These are phyloP conservation scores for Tragopan temminckii DNA, from an alignment of 2,797 vertebrate genomes.

Conservation along the genomic window DNA sequence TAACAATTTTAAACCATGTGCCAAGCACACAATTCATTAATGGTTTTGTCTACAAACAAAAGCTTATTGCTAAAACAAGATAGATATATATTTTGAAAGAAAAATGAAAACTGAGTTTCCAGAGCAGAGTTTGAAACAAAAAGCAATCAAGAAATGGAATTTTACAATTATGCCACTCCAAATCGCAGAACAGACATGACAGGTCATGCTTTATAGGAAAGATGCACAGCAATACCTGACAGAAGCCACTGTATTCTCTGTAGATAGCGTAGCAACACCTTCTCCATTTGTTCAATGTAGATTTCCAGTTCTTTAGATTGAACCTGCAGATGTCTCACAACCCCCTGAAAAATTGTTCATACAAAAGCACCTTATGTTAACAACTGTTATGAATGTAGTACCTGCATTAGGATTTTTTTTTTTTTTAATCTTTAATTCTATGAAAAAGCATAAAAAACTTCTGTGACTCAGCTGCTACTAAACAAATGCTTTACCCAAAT, in stretches of 20 bases:
- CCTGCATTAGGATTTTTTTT: background rate
- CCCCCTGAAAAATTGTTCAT: slow-evolving; percentile 76
- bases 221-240: slow-evolving; percentile 76
- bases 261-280: slow-evolving; percentile 73
- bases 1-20: background rate
- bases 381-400: background rate
- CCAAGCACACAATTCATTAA: background rate
- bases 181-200: background rate
- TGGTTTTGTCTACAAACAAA: background rate
- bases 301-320: slow-evolving; percentile 79
- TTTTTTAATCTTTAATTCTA: background rate
- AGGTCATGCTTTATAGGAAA: background rate
- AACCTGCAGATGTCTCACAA: slow-evolving; percentile 82
- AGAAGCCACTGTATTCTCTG: slow-evolving; percentile 86
- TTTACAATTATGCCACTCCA: background rate
- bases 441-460: background rate
- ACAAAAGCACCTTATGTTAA: background rate
- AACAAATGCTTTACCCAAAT: background rate
- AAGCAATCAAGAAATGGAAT: background rate
- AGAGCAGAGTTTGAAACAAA: background rate
- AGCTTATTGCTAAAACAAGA: background rate
- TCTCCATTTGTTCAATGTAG: slow-evolving; percentile 76
- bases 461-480: background rate
- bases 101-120: background rate
- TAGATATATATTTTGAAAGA: background rate